phyloP scores from a whole-genome alignment of 2,113 vertebrate genomes.

The Hylia prasina region DNA sequence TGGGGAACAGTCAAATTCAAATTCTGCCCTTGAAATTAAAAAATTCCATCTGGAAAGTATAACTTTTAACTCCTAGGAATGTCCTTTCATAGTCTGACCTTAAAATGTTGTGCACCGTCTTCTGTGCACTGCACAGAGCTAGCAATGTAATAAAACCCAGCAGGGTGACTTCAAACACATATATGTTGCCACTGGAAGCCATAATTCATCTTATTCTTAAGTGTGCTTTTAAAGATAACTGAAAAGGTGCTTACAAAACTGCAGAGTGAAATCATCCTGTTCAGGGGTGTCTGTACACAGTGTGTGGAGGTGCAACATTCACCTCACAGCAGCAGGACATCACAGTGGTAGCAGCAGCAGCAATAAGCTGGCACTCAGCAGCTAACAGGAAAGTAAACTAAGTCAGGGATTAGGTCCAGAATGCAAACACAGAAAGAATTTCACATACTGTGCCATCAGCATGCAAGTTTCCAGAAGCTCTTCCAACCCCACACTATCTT shows the following conservation, averaged over 20 bases:
- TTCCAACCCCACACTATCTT: slow-evolving; percentile 8
- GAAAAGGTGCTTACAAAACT: not conserved
- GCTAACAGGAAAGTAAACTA: slow-evolving; percentile 41
- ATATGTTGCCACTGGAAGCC: not conserved
- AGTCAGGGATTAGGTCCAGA: slow-evolving; percentile 41
- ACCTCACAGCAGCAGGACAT: not conserved
- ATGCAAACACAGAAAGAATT: slow-evolving; percentile 54
- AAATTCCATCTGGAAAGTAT: slow-evolving; percentile 19
- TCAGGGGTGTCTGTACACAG: rapidly evolving
- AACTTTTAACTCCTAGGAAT: slow-evolving; percentile 23
- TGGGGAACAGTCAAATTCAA: not conserved
- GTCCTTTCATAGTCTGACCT: not conserved
- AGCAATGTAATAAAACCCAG: not conserved
- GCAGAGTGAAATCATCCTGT: not conserved
- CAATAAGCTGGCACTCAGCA: not conserved
- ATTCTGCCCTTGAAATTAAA: not conserved
- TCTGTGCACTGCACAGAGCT: not conserved
- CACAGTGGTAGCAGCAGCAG: not conserved
- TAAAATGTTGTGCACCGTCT: not conserved
- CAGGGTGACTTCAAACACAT: not conserved
- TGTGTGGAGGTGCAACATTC: rapidly evolving
- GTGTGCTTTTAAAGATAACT: not conserved
- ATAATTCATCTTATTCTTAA: not conserved
- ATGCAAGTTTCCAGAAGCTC: slow-evolving; percentile 44
- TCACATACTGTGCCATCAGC: slow-evolving; percentile 18